Conservation (phyloP, 1,140 invertebrate genomes). For the Antheraea mylitta region DNA sequence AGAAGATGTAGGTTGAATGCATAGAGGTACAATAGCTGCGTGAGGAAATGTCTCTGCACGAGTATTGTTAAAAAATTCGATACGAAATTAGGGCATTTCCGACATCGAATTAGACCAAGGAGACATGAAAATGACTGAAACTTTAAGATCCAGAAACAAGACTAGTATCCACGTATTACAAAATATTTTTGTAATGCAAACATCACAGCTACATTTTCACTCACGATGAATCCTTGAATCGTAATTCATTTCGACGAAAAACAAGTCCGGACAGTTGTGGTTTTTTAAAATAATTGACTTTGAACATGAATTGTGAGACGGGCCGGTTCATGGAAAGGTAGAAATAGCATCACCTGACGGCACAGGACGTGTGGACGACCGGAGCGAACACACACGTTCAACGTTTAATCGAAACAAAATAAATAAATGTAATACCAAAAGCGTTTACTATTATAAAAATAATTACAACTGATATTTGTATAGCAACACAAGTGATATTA, state of each 20-base stretch:
- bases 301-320: conserved; percentile 60
- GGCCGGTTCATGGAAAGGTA: conserved; percentile 56
- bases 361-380: conserved; percentile 58
- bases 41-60: conserved; percentile 52
- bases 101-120: conserved; percentile 49
- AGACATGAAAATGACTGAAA: conserved; percentile 12
- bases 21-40: conserved; percentile 42
- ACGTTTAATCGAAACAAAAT: conserved; percentile 22
- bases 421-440: background rate
- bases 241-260: conserved; percentile 24
- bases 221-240: conserved; percentile 23
- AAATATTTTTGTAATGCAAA: conserved; percentile 12
- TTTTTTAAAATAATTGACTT: conserved; percentile 64
- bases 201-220: background rate
- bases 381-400: conserved; percentile 12
- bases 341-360: conserved; percentile 65
- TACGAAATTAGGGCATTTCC: conserved; percentile 44
- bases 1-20: conserved; percentile 47
- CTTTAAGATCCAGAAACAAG: conserved; percentile 13
- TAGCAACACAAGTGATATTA: no score
- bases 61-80: conserved; percentile 50
- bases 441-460: background rate
- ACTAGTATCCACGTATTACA: conserved; percentile 1
- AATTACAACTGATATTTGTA: background rate
- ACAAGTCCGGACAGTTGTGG: conserved; percentile 18